Evolutionary conservation across 2,113 vertebrate species (phyloP).

Genomic region (Cygnus buccinator): DNA sequence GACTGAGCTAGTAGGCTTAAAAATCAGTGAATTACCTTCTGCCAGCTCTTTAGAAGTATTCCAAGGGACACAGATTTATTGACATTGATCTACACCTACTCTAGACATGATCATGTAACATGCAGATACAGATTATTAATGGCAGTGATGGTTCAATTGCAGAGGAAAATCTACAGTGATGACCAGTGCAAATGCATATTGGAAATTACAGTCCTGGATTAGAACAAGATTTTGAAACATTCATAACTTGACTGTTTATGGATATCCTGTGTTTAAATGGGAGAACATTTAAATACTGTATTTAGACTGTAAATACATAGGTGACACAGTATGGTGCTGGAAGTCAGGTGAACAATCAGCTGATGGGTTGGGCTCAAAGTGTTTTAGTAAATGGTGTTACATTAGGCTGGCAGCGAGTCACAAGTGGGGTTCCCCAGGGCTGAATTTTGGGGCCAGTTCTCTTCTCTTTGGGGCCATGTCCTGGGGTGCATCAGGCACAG

Average conservation of each 20-base stretch:
- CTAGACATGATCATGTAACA: neutral
- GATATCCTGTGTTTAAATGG: neutral
- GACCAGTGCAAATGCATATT: neutral
- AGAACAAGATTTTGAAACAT: neutral
- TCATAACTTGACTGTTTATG: neutral
- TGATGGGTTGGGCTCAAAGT: neutral
- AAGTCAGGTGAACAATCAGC: neutral
- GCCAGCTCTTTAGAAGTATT: neutral
- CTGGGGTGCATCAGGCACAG: neutral
- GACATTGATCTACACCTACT: neutral
- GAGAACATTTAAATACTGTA: neutral
- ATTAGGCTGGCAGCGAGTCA: neutral
- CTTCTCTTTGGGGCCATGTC: neutral
- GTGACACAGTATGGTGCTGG: neutral
- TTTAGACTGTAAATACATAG: neutral
- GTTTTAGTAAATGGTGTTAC: neutral
- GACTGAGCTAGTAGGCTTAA: neutral
- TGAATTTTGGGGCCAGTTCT: neutral
- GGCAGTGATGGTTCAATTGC: neutral
- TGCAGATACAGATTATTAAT: neutral
- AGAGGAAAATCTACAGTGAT: neutral
- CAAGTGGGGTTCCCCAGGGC: neutral
- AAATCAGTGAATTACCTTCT: neutral
- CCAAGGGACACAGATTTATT: neutral
- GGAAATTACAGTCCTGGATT: neutral